Evolutionary conservation across 2,888 invertebrate species (phyloP), one percentile per base, ranked within the genome.

Genomic region (Nesidiocoris tenuis): DNA sequence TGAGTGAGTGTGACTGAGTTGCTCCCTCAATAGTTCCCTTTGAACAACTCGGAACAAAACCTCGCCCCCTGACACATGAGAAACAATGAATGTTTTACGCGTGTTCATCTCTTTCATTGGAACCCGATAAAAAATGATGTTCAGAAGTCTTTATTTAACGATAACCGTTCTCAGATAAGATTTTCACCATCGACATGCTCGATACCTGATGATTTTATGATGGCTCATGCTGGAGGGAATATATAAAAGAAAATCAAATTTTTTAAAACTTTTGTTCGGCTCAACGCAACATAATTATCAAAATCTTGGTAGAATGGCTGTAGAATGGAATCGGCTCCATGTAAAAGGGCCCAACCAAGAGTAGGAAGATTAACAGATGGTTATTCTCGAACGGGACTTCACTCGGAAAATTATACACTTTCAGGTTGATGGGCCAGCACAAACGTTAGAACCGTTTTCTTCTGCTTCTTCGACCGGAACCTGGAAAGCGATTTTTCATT

Each of bases 401-500:
- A n/a, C 56, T 17, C 22, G 67, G 21, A 22, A 63, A 63, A 63
- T 59, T 63, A 21, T 63, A 22, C 63, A 63, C 17, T 19, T n/a
- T 22, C 39, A 39, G 63, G 22, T 18, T 70, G 70, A 70, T 70
- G 70, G 70, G 70, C 21, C 17, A 57, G 59, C 24, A 59, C 23
- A 39, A 39, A 39, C 39, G 39, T 12, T 39, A 3, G 39, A 39
- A 39, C 39, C 39, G 39, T 12, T 67, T 70, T 59, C 25, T 70
- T 25, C 24, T 56, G 19, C 39, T 39, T 55, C 67, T 56, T 56
- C 67, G 55, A n/a, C 63, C 72, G 72, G 61, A 72, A 72, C 72
- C 54, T 72, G 72, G 61, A 22, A 63, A 72, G 19, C 22, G 72
- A 72, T 72, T 72, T 72, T 72, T 72, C 72, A 63, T 21, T 18